Base-by-base conservation (phyloP, 1,140 invertebrate species). In the Diabrotica undecimpunctata region DNA sequence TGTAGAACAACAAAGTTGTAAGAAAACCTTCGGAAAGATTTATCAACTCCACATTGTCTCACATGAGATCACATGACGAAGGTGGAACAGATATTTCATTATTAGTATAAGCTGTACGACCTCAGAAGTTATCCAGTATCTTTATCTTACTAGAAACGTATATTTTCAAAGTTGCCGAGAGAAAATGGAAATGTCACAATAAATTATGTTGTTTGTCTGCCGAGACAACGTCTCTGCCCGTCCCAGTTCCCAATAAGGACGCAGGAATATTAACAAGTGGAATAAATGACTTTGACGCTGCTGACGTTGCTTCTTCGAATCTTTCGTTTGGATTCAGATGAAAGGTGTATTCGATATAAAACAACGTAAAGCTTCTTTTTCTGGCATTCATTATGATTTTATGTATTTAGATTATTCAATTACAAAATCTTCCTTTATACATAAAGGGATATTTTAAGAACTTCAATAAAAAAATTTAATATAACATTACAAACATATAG, bases 151-250 rank as follows among this genome's bases (percentile, higher is more conserved):
- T 54, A 52, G 53, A 54, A 62, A 62, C 61, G 36, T 54, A 62
- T 62, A 62, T 62, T 60, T 60, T 25, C 51, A 50, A 39, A 62
- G 61, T 62, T 62, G 51, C 53, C 35, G 50, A 14, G 53, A 55
- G 61, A 62, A 62, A 62, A 62, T 62, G 61, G 61, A 62, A 62
- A 62, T 39, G 61, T 62, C 61, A 62, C 61, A 55, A 54, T 62
- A 62, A 62, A 62, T 62, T 62, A 62, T 62, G 61, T 62, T 62
- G 61, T 62, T 62, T 62, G 61, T 62, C 61, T 60, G 52, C 13
- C 12, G 36, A 62, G 46, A 50, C 38, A 52, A 35, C 41, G 35
- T 52, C 46, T n/a, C 59, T 51, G 46, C 50, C 52, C 41, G 35
- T 52, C 46, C 13, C 59, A 41, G 46, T 51, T 61, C 50, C 59